These are phyloP conservation scores for Polyommatus icarus DNA, from an alignment of 2,888 invertebrate species.

Conservation along the genomic window DNA sequence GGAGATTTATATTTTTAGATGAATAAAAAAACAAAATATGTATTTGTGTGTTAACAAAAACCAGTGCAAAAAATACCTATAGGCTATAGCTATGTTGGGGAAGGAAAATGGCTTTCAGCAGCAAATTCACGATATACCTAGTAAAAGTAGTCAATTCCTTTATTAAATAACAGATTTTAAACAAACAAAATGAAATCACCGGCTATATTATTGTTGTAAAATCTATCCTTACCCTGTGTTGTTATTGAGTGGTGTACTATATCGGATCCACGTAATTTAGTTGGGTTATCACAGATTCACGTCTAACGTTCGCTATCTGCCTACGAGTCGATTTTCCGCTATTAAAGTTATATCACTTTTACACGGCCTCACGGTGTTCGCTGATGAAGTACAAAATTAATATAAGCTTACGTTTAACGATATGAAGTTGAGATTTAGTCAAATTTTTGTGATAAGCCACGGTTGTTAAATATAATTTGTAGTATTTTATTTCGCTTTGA, in stretches of 20 bases:
- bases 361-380: neutral
- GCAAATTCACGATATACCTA: too few relatives aligned
- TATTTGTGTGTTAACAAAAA: too few relatives aligned
- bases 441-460: constrained; percentile 4
- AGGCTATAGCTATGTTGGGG: too few relatives aligned
- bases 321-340: too few relatives aligned
- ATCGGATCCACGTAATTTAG: neutral
- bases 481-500: neutral
- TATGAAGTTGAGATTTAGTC: neutral
- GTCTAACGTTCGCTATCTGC: neutral
- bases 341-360: neutral
- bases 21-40: too few relatives aligned
- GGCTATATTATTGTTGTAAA: neutral
- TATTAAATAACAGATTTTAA: too few relatives aligned
- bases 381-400: constrained; percentile 31
- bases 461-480: constrained; percentile 15
- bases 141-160: too few relatives aligned
- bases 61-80: too few relatives aligned
- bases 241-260: neutral
- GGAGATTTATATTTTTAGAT: neutral
- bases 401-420: neutral
- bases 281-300: neutral
- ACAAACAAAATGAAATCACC: too few relatives aligned
- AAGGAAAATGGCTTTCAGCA: too few relatives aligned
- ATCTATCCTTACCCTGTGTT: neutral